A percentile compares a stretch with the other conserved stretches of the same genome.
Evolutionary conservation across 1,140 invertebrate species (phyloP).

Genomic region (Pogonognathellus flavescens): DNA sequence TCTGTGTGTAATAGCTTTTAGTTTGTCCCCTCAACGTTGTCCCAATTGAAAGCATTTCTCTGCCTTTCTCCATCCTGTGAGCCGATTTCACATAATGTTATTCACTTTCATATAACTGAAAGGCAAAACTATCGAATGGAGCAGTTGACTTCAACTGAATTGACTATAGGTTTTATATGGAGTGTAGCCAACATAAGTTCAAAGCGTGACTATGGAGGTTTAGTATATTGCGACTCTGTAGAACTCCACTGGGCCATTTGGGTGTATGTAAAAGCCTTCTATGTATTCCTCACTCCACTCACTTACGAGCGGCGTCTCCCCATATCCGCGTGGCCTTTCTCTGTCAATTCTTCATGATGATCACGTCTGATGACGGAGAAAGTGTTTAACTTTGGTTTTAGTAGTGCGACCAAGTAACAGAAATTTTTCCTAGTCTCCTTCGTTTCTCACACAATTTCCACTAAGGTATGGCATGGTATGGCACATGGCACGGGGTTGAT

Average conservation of each 20-base stretch:
- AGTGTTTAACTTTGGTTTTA: constrained; percentile 66
- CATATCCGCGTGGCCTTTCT: not conserved
- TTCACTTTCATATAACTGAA: constrained; percentile 1
- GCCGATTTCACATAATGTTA: not conserved
- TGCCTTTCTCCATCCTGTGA: constrained; percentile 3
- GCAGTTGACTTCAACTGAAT: not conserved
- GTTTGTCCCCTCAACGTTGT: not conserved
- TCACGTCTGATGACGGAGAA: constrained; percentile 58
- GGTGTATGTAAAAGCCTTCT: not conserved
- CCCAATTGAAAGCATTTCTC: constrained; percentile 38
- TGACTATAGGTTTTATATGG: not conserved
- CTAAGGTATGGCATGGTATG: too few species aligned
- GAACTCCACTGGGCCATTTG: not conserved
- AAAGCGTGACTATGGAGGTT: too few species aligned
- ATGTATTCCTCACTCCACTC: not conserved
- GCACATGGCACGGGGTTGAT: too few species aligned
- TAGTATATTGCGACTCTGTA: too few species aligned
- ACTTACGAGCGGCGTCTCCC: not conserved
- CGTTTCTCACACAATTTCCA: not conserved
- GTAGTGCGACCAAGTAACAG: constrained; percentile 39
- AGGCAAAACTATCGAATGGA: constrained; percentile 15
- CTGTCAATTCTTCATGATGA: constrained; percentile 56
- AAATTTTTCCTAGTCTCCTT: constrained; percentile 49
- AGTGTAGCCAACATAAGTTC: not conserved
- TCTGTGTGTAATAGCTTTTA: constrained; percentile 45